Evolutionary conservation across 2,888 invertebrate species (phyloP).

Genomic region (Melitaea athalia): DNA sequence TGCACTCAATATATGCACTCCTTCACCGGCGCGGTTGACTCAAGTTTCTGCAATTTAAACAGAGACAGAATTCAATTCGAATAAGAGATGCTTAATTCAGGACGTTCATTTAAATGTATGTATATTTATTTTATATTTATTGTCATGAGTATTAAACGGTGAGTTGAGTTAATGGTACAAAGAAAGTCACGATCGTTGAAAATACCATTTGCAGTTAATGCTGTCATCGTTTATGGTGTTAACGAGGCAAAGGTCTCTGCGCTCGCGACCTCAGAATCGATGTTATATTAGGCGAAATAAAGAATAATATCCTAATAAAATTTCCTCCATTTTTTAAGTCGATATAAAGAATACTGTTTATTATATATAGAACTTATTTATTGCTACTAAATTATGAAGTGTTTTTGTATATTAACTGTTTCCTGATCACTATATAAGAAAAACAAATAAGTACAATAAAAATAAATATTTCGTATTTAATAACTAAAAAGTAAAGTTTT

Average conservation of each 20-base stretch:
- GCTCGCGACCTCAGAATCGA: constrained; percentile 52
- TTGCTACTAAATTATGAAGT: too few species aligned
- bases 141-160: constrained; percentile 47
- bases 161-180: constrained; percentile 58
- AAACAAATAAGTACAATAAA: too few species aligned
- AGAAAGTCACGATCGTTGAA: constrained; percentile 65
- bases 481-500: not conserved
- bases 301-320: not conserved
- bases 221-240: constrained; percentile 66
- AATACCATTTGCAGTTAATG: constrained; percentile 61
- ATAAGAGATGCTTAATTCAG: constrained; percentile 37
- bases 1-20: constrained; percentile 49
- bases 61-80: constrained; percentile 38
- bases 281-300: constrained; percentile 57
- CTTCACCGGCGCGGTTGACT: constrained; percentile 36
- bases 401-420: too few species aligned
- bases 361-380: too few species aligned
- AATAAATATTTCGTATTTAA: not conserved
- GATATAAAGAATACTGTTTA: too few species aligned
- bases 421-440: too few species aligned
- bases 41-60: constrained; percentile 44
- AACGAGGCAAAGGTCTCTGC: constrained; percentile 59
- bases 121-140: constrained; percentile 20
- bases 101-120: constrained; percentile 12
- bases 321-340: too few species aligned